phyloP scores from a whole-genome alignment of 2,113 vertebrate genomes.

The Tupaia chinensis region DNA sequence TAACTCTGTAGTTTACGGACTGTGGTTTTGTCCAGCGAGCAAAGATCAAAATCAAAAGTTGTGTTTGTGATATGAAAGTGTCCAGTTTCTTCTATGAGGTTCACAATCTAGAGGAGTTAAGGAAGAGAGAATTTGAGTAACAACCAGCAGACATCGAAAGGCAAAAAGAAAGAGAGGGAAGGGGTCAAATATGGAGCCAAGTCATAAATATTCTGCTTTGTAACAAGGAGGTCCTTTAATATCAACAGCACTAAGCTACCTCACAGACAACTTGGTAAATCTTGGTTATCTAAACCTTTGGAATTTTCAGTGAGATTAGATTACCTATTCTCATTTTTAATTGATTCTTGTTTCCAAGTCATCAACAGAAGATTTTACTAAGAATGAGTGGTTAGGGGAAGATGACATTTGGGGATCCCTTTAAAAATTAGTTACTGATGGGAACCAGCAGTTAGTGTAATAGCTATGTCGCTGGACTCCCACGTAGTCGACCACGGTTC shows the following conservation, averaged over 20 bases:
- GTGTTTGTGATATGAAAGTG: conserved; percentile 99
- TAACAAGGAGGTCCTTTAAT: neutral
- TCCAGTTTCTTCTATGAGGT: conserved; percentile 99
- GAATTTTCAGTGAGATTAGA: neutral
- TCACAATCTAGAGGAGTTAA: conserved; percentile 93
- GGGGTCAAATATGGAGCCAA: neutral
- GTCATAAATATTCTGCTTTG: neutral
- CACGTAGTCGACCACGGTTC: no score
- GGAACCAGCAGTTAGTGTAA: no score
- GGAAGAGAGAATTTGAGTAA: conserved; percentile 70
- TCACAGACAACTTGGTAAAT: neutral
- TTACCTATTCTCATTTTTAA: conserved; percentile 5
- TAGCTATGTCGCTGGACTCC: no score
- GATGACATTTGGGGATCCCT: neutral
- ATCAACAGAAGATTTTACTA: conserved; percentile 21
- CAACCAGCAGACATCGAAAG: neutral
- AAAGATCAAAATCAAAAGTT: conserved; percentile 99
- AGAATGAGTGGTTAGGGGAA: neutral
- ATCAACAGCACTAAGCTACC: neutral
- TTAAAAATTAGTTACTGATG: conserved; percentile 32
- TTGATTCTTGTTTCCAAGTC: neutral
- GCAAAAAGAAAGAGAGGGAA: neutral
- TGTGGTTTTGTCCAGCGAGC: conserved; percentile 98
- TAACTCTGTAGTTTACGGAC: conserved; percentile 99
- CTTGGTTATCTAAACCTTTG: neutral